phyloP scores from a whole-genome alignment of 2,797 vertebrate genomes.

The Salarias fasciatus region DNA sequence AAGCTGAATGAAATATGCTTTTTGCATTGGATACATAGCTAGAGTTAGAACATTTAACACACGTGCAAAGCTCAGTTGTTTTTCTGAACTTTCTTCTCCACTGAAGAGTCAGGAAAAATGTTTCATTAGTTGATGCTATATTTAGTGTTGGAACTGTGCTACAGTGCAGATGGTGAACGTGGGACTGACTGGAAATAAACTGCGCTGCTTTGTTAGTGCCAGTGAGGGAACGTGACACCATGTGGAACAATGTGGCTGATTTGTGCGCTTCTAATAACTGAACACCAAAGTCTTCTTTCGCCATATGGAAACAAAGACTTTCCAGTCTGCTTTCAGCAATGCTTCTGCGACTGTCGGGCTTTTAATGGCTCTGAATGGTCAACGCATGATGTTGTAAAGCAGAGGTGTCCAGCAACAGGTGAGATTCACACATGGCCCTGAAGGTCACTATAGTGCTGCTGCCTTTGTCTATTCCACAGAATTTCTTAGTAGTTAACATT shows the following conservation, averaged over 20 bases:
- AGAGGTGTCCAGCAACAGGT: background rate
- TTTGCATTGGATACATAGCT: too few relatives aligned
- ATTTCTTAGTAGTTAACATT: too few relatives aligned
- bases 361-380: background rate
- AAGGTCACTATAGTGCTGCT: slow-evolving; percentile 24
- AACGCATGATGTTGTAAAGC: background rate
- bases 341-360: background rate
- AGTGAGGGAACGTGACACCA: slow-evolving; percentile 2
- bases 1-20: too few relatives aligned
- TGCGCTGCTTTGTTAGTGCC: slow-evolving; percentile 6
- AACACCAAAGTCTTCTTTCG: too few relatives aligned
- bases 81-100: background rate
- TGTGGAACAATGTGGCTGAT: slow-evolving; percentile 14
- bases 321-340: too few relatives aligned
- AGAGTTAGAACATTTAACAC: too few relatives aligned
- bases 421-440: slow-evolving; percentile 39
- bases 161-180: slow-evolving; percentile 7
- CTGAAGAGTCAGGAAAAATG: background rate
- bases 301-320: too few relatives aligned
- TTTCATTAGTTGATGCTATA: background rate
- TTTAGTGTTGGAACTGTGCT: background rate
- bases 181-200: slow-evolving; percentile 22
- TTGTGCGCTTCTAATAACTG: slow-evolving; percentile 20
- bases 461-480: too few relatives aligned
- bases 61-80: background rate